Conservation (phyloP, 2,888 invertebrate genomes). For the Dasysyrphus albostriatus region DNA sequence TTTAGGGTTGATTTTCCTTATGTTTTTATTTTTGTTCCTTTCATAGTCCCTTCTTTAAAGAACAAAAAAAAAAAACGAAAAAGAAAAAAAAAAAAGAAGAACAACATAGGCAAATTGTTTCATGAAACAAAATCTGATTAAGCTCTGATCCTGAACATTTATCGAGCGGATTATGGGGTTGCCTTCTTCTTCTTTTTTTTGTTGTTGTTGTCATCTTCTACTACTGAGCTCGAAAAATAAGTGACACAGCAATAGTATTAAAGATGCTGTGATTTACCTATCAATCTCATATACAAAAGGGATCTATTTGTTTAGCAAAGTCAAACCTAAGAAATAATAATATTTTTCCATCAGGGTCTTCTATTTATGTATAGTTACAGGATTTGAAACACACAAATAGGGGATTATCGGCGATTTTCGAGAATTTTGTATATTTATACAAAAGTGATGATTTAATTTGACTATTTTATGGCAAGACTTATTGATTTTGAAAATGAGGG, state of each 20-base stretch:
- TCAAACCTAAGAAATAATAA: constrained; percentile 20
- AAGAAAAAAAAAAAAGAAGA: not conserved
- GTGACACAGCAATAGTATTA: not conserved
- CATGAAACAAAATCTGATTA: constrained; percentile 41
- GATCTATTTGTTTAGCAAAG: constrained; percentile 25
- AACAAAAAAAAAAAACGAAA: not conserved
- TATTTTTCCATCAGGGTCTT: not conserved
- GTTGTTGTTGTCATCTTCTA: not conserved
- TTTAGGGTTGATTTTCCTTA: not conserved
- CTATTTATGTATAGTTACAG: constrained; percentile 4
- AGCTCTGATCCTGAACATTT: constrained; percentile 40
- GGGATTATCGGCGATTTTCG: constrained; percentile 31
- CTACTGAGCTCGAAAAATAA: not conserved
- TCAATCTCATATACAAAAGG: constrained; percentile 38
- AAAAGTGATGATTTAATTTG: constrained; percentile 28
- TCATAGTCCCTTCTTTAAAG: not conserved
- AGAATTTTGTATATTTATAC: constrained; percentile 31
- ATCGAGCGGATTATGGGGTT: constrained; percentile 34
- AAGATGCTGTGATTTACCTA: constrained; percentile 37
- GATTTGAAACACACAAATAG: constrained; percentile 38
- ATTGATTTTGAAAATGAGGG: constrained; percentile 28
- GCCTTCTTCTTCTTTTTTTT: not conserved
- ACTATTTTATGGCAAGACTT: not conserved
- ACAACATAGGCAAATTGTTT: constrained; percentile 43
- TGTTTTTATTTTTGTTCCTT: not conserved